Evolutionary conservation across 2,797 vertebrate species (phyloP), one percentile per base, ranked within the genome.

Genomic region (Periophthalmus magnuspinnatus): DNA sequence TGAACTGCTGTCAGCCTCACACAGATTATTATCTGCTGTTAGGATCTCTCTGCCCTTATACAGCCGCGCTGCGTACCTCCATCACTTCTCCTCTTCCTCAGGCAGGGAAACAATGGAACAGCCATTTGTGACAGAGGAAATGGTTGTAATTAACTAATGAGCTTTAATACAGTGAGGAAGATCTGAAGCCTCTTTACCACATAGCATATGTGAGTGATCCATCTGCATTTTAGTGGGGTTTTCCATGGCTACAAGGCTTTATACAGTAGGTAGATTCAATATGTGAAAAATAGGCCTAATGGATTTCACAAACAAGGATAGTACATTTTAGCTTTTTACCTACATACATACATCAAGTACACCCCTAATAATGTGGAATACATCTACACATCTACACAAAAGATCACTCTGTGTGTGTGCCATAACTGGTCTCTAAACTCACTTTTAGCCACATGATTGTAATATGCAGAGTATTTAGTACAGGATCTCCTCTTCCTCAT

Each of bases 1-100:
- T 90, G 86, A 90, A 81, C 79, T 65, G 86, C 87, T 90, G 90
- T 91, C 91, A 93, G 89, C 86, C 83, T 87, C 86, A 77, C 73
- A 79, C 76, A 81, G 82, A 88, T 86, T 86, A 90, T 87, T 83
- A 88, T 84, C 86, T 81, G 67, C 79, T 52, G 74, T 82, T 80
- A 65, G 74, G 76, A 72, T 81, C 83, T 83, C 81, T 81, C 70
- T 71, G 13, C 71, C 72, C 75, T 74, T 48, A 58, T 58, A 66
- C 56, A 75, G 75, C 79, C 57, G 34, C 62, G 28, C 64, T 62
- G 67, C 6, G 32, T 34, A 67, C 36, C 79, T 68, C 69, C 65
- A 68, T 77, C 80, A 70, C 68, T 67, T 71, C 74, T 75, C 65
- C 68, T 77, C 9, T 70, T 74, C 70, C 56, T 45, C 24, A 76